Conservation (phyloP, 1,140 invertebrate species). For the Diachasmimorpha longicaudata region DNA sequence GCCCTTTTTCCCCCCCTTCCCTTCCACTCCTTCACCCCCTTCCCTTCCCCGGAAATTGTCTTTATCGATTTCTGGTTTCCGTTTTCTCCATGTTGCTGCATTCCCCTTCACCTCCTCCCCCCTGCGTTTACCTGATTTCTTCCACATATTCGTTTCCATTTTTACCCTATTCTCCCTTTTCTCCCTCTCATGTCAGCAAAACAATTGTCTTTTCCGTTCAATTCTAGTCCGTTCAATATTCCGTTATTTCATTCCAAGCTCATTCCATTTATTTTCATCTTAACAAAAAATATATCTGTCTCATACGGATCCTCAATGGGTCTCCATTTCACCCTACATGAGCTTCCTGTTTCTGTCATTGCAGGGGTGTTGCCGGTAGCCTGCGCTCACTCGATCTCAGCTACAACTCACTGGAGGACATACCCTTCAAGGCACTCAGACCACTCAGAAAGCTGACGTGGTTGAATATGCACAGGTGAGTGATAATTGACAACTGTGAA, state of each 20-base stretch:
- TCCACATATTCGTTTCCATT: neutral
- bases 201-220: neutral
- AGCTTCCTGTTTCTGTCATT: constrained; percentile 18
- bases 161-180: neutral
- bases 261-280: neutral
- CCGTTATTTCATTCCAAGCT: neutral
- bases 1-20: neutral
- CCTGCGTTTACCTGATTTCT: neutral
- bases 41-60: neutral
- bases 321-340: neutral
- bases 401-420: constrained; percentile 67
- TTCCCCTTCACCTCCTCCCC: no score
- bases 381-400: constrained; percentile 70
- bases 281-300: neutral
- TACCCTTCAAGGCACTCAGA: constrained; percentile 66
- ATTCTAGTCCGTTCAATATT: neutral
- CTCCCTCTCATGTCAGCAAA: neutral
- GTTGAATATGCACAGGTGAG: constrained; percentile 70
- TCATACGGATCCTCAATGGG: neutral
- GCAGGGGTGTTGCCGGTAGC: constrained; percentile 62
- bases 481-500: neutral
- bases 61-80: constrained; percentile 14
- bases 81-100: neutral
- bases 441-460: constrained; percentile 66
- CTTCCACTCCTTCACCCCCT: neutral